These are phyloP conservation scores for Meandrusa payeni DNA, from an alignment of 2,888 invertebrate species.

Conservation along the genomic window DNA sequence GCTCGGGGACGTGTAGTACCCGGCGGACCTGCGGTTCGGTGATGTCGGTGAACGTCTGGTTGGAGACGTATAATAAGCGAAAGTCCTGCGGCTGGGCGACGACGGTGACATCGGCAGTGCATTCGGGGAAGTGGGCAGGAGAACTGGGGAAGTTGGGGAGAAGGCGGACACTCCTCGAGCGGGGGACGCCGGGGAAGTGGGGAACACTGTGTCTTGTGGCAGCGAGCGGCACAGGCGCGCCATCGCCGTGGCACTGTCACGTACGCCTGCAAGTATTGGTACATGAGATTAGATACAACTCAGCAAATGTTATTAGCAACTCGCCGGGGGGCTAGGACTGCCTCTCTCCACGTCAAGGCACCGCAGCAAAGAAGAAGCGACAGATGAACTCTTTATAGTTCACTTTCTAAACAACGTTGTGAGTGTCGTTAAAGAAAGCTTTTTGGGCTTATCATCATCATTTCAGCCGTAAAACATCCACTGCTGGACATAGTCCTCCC, in stretches of 20 bases:
- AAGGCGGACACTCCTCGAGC: constrained; percentile 38
- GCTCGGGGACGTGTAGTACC: constrained; percentile 1
- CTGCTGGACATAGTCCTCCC: no score
- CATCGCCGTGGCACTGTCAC: constrained; percentile 66
- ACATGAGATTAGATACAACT: no score
- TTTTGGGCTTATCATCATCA: no score
- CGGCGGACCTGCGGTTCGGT: constrained; percentile 4
- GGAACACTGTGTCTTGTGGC: constrained; percentile 49
- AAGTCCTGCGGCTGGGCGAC: constrained; percentile 10
- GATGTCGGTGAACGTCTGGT: constrained; percentile 6
- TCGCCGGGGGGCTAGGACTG: no score
- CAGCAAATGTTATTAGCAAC: no score
- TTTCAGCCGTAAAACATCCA: no score
- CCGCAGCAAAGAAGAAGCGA: no score
- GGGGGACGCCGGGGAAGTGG: constrained; percentile 30
- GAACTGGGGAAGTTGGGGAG: constrained; percentile 27
- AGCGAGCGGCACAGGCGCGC: constrained; percentile 58
- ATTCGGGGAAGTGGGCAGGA: constrained; percentile 8
- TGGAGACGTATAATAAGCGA: constrained; percentile 20
- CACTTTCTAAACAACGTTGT: no score
- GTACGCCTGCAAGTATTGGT: constrained; percentile 49
- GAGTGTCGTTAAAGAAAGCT: no score
- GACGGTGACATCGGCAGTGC: constrained; percentile 5
- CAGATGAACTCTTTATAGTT: no score
- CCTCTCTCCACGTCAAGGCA: no score